A percentile compares a stretch with the other conserved stretches of the same genome.
These are phyloP conservation scores for Dendroctonus valens DNA, from an alignment of 1,140 invertebrate species.

Conservation along the genomic window DNA sequence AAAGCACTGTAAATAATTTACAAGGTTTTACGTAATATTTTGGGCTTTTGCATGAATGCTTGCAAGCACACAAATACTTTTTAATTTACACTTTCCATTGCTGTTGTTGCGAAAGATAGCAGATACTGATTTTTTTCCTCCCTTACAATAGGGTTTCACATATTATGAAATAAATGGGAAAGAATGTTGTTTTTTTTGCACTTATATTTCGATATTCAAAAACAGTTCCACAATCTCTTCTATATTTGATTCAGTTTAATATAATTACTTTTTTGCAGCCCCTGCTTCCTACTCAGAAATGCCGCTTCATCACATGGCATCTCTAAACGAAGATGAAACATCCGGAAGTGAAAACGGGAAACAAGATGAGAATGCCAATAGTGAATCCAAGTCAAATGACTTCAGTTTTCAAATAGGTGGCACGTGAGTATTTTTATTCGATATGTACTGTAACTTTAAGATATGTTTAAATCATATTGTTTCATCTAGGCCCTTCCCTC, in stretches of 20 bases:
- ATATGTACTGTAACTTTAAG: slow-evolving; percentile 1
- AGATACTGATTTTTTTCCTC: too few species aligned
- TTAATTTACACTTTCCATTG: too few species aligned
- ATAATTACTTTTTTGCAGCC: slow-evolving; percentile 7
- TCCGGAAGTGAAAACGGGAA: slow-evolving; percentile 51
- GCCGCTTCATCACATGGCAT: slow-evolving; percentile 24
- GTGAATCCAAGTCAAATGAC: slow-evolving; percentile 21
- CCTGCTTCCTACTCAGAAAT: slow-evolving; percentile 7
- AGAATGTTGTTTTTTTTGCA: too few species aligned
- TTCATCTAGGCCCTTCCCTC: slow-evolving; percentile 21
- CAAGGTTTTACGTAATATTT: too few species aligned
- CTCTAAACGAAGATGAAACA: slow-evolving; percentile 47
- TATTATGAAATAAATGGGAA: too few species aligned
- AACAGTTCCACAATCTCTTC: background rate
- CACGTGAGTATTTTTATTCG: slow-evolving; percentile 30
- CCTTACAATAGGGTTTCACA: too few species aligned
- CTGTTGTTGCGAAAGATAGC: too few species aligned
- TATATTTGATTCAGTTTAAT: background rate
- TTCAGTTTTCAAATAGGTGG: slow-evolving; percentile 50
- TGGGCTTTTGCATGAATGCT: too few species aligned
- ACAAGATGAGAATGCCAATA: slow-evolving; percentile 46
- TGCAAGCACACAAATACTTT: too few species aligned
- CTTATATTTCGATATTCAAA: background rate
- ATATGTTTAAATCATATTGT: background rate
- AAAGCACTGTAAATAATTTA: too few species aligned